Conservation (phyloP, 2,113 vertebrate species). For the Ceyx cyanopectus region DNA sequence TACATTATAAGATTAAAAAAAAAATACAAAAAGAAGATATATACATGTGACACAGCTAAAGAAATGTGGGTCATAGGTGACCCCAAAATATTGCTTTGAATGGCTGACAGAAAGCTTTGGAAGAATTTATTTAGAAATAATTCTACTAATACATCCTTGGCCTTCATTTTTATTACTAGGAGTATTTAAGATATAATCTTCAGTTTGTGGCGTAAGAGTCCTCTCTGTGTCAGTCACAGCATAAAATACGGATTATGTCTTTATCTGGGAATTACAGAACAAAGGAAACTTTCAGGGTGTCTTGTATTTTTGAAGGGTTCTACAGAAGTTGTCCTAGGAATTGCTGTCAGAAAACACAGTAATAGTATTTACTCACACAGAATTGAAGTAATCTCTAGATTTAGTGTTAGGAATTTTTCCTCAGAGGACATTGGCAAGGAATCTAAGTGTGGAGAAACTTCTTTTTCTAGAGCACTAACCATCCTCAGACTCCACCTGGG, state of each 20-base stretch:
- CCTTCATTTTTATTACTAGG: slow-evolving; percentile 2
- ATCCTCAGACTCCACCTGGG: not conserved
- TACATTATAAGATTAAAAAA: not conserved
- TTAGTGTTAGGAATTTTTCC: slow-evolving; percentile 20
- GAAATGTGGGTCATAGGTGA: slow-evolving; percentile 18
- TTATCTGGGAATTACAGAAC: slow-evolving; percentile 37
- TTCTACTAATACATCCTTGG: slow-evolving; percentile 10
- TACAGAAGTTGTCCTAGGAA: not conserved
- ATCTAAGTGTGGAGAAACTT: not conserved
- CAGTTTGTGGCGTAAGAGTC: not conserved
- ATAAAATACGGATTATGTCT: slow-evolving; percentile 36
- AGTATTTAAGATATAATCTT: slow-evolving; percentile 30
- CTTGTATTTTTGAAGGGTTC: not conserved
- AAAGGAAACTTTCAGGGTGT: slow-evolving; percentile 26
- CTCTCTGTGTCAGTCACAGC: not conserved
- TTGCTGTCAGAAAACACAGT: not conserved
- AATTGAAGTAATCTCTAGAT: slow-evolving; percentile 8
- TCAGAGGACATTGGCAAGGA: not conserved
- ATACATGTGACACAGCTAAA: slow-evolving; percentile 11
- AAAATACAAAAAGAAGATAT: slow-evolving; percentile 21
- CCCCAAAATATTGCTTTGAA: slow-evolving; percentile 41
- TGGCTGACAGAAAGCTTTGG: slow-evolving; percentile 28
- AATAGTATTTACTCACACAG: not conserved
- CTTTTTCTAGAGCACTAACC: not conserved
- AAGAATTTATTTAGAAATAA: slow-evolving; percentile 55